Base-by-base conservation (phyloP, 2,797 vertebrate genomes). In the Labeo calbasu region DNA sequence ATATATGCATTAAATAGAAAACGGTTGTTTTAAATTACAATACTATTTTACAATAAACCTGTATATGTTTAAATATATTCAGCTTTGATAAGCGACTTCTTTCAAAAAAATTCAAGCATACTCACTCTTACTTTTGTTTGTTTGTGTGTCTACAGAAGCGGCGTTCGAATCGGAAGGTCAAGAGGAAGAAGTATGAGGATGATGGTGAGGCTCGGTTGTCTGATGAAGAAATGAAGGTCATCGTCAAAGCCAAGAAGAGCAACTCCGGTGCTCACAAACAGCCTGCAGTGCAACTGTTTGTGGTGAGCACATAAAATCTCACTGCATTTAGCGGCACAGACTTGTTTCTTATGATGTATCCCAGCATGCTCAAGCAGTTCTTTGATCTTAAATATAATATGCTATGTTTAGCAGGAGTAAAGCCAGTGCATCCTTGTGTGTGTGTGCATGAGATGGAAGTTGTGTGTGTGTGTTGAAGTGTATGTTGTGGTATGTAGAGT, bases 141-240 rank as follows among this genome's bases (percentile, higher is more conserved):
- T 79, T 23, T 55, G 23, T 36, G 5, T 81, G 4, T 83, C 6
- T 25, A n/a, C 86, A 99, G 98, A 99, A 98, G 92, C 96, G 98
- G 89, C 96, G 98, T 87, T 99, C 98, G 21, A 99, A 99, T 94
- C 95, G 98, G 8, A 98, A 99, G 92, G 94, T 99, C 90, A 99
- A 99, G 94, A 96, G 97, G 81, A 99, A 99, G 95, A 98, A 98
- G 85, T 99, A 99, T 0, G 94, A 95, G 5, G 98, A 99, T 91
- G 98, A 99, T 88, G 93, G 94, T 86, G 98, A 98, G 92, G 96
- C 96, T 82, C 96, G 97, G 79, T 92, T 98, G 51, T 98, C 96
- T 0, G 98, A 99, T 86, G 98, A 99, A 57, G 98, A 99, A 71
- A 93, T 95, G 88, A 98, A 97, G 93, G 95, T 96, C 84, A 94